Base-by-base conservation (phyloP, 2,113 vertebrate genomes). In the Carassius auratus region DNA sequence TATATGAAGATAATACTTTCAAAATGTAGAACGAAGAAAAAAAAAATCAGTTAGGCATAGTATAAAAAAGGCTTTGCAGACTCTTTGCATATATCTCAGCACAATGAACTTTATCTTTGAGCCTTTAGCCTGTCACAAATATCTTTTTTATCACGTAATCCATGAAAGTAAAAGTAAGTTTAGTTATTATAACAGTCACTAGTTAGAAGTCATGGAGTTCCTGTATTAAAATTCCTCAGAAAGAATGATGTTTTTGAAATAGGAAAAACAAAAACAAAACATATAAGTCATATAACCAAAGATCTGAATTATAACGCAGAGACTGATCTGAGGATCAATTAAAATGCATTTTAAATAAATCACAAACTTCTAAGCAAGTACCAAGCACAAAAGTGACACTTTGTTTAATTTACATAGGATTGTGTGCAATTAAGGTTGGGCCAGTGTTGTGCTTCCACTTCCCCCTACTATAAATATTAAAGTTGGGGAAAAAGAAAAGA, bases 381-480 rank as follows among this genome's bases (percentile, higher is more conserved):
- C 73, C 55, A 19, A 57, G 59, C 69, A 83, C 19, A 64, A 62
- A 52, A 84, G 48, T 87, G 55, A 23, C 73, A 23, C 64, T 57
- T 68, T 6, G 23, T 69, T 84, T 81, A 10, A 76, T 64, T 77
- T 26, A 52, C 57, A 71, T 83, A 42, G 68, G 62, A 80, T 87
- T n/a, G 85, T 61, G 26, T 89, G 83, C 79, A 84, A 80, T 87
- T 82, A 82, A 71, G 76, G 85, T 68, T 50, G 76, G 48, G 87
- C 84, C 85, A 33, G 57, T 45, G 64, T 74, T 86, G 75, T 38
- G 66, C 74, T 89, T 89, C 83, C 83, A 78, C 86, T 77, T 81
- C 83, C 85, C 86, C 59, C 85, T n/a, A 77, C 78, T 83, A 90
- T 91, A 83, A 90, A 90, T 90, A 89, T 89, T 88, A 87, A 90